A percentile compares a stretch with the other conserved stretches of the same genome.
Evolutionary conservation across 2,888 invertebrate species (phyloP).

Genomic region (Anthoptus insignis): DNA sequence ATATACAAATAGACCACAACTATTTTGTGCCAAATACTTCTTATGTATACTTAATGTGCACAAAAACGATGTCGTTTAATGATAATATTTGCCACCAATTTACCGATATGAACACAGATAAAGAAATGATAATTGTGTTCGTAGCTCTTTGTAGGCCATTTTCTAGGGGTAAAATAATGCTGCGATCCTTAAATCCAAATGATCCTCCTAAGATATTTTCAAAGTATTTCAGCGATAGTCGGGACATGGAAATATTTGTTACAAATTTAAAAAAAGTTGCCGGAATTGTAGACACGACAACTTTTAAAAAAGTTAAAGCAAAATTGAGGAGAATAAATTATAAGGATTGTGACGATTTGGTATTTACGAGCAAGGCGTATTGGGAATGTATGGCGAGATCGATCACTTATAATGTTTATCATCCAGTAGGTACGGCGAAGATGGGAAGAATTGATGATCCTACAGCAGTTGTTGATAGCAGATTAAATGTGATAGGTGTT

Average conservation of each 20-base stretch:
- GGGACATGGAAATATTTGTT: constrained; percentile 70
- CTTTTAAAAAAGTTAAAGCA: constrained; percentile 65
- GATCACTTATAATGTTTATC: constrained; percentile 76
- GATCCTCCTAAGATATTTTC: constrained; percentile 73
- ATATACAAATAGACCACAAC: constrained; percentile 79
- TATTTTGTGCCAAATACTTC: constrained; percentile 75
- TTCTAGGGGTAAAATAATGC: constrained; percentile 68
- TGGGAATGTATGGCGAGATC: constrained; percentile 80
- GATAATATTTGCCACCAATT: constrained; percentile 74
- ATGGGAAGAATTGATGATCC: constrained; percentile 69
- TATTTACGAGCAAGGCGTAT: constrained; percentile 68
- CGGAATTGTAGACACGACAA: constrained; percentile 68
- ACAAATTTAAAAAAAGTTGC: constrained; percentile 65
- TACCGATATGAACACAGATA: constrained; percentile 65
- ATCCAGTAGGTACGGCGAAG: constrained; percentile 78
- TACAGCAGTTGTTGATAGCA: constrained; percentile 67
- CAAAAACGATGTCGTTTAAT: constrained; percentile 63
- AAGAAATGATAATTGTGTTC: constrained; percentile 72
- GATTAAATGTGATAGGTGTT: constrained; percentile 65
- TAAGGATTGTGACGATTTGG: constrained; percentile 66
- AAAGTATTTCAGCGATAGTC: constrained; percentile 72
- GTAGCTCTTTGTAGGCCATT: constrained; percentile 73
- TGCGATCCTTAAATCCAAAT: constrained; percentile 62
- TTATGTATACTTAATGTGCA: constrained; percentile 67
- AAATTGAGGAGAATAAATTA: constrained; percentile 68